Conservation (phyloP, 2,113 vertebrate genomes). For the Tor tambroides region DNA sequence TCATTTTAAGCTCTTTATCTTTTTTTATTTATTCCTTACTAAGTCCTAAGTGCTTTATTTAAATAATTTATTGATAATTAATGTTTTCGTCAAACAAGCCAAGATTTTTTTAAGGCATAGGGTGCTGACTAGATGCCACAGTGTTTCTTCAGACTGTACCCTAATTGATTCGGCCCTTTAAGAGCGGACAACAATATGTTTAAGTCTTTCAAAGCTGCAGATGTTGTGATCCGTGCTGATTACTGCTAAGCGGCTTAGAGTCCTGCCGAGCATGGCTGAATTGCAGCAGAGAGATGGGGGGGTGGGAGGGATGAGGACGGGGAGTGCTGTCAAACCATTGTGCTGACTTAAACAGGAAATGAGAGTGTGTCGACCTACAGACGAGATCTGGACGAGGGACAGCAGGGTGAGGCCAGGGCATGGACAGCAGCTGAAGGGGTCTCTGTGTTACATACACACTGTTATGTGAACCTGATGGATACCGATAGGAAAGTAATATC, state of each 20-base stretch:
- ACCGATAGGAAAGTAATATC: not conserved
- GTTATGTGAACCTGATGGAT: not conserved
- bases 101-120: not conserved
- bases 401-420: not conserved
- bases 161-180: constrained; percentile 57
- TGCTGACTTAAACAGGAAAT: constrained; percentile 45
- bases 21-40: not conserved
- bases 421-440: not conserved
- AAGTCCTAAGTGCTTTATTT: constrained; percentile 1
- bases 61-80: not conserved
- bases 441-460: not conserved
- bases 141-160: not conserved
- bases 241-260: constrained; percentile 72
- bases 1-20: constrained; percentile 24
- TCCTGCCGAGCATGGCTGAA: constrained; percentile 16
- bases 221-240: constrained; percentile 69
- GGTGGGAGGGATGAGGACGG: constrained; percentile 1
- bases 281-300: constrained; percentile 32
- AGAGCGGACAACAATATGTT: constrained; percentile 61
- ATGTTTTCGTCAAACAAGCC: not conserved
- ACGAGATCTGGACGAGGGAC: not conserved
- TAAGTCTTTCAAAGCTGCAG: constrained; percentile 59
- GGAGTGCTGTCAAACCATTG: constrained; percentile 38
- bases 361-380: constrained; percentile 17
- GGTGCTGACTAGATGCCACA: not conserved